A percentile compares a stretch with the other conserved stretches of the same genome.
Conservation (phyloP, 1,140 invertebrate species). For the Drosophila watanabei region DNA sequence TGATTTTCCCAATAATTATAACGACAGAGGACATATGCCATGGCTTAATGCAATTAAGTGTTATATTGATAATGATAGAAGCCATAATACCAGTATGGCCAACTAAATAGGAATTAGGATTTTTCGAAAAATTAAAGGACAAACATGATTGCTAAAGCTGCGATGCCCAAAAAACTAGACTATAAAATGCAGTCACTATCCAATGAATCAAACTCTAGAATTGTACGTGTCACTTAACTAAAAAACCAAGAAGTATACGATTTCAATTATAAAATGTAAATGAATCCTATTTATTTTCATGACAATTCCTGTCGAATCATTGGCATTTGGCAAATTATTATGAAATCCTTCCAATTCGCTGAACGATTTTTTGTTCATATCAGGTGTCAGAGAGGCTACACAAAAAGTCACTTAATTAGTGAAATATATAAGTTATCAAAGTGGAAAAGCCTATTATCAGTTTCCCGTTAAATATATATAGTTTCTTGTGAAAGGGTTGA, state of each 20-base stretch:
- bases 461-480: slow-evolving; percentile 25
- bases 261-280: slow-evolving; percentile 52
- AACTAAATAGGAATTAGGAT: slow-evolving; percentile 7
- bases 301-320: slow-evolving; percentile 12
- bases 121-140: not conserved
- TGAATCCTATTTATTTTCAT: slow-evolving; percentile 21
- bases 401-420: slow-evolving; percentile 35
- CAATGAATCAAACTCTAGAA: not conserved
- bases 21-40: not conserved
- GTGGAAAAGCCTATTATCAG: slow-evolving; percentile 40
- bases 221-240: not conserved
- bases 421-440: slow-evolving; percentile 36
- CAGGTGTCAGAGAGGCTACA: slow-evolving; percentile 19
- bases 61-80: not conserved
- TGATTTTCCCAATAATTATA: not conserved
- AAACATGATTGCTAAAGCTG: not conserved
- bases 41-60: not conserved
- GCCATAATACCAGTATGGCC: no score
- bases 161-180: slow-evolving; percentile 1
- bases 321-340: slow-evolving; percentile 29
- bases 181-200: not conserved
- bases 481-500: slow-evolving; percentile 22
- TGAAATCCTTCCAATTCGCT: no score
- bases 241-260: slow-evolving; percentile 6
- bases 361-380: no score